Evolutionary conservation across 1,140 invertebrate genomes (phyloP), one percentile per base, ranked within the genome.

Genomic region (Pomacea maculata): DNA sequence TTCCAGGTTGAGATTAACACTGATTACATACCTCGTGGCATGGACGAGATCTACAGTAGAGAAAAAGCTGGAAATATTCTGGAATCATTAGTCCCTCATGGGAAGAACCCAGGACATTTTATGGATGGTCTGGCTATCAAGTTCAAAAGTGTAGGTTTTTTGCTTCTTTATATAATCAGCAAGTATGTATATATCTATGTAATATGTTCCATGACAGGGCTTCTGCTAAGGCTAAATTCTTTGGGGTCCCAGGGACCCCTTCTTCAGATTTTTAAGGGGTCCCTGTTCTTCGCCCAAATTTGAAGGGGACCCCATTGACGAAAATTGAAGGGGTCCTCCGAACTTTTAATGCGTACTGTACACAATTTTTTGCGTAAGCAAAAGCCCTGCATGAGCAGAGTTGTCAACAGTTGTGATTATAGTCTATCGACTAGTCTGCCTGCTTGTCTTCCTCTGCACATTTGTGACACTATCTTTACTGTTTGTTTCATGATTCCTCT

Each of bases 141-240:
- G 71, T 89, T 89, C 76, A 89, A 87, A 83, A 87, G 85, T 87
- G 88, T 89, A 84, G 83, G 88, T 86, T 34, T 15, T 34, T 17
- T 64, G 11, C 25, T 45, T 15, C 8, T 55, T 74, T 67, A 45
- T 55, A 55, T n/a, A 21, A 54, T 17, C 25, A 25, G 45, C 25
- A 17, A 75, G 15, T 21, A 45, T 75, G 25, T 68, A 67, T 52
- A 2, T 65, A 15, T 70, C 11, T 25, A 68, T 75, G n/a, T 54
- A 12, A 52, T 11, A 7, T 63, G 65, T 29, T n/a, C 75, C 29
- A 65, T 14, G 52, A 55, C 25, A 25, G 25, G 25, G 25, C 25
- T 25, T 25, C 25, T 25, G 25, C 25, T 25, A 25, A 25, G 25
- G 25, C 25, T 25, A 25, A 25, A 25, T 25, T 25, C 25, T 25